A percentile compares a stretch with the other conserved stretches of the same genome.
phyloP scores from a whole-genome alignment of 2,888 invertebrate species.

The Watsonalla cultraria region DNA sequence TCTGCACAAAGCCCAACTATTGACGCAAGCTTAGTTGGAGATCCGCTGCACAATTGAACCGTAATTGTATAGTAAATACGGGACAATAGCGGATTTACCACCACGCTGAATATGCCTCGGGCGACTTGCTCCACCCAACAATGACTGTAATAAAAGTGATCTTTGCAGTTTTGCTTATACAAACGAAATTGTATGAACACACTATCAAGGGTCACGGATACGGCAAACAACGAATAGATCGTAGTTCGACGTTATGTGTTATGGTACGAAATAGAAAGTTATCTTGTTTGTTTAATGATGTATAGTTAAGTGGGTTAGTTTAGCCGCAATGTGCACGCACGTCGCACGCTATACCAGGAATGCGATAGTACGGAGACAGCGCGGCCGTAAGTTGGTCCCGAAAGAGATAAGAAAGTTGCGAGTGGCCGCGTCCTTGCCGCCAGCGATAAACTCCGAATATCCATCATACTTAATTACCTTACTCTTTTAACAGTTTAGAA shows the following conservation, averaged over 20 bases:
- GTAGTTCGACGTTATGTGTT: too few species aligned
- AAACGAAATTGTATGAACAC: too few species aligned
- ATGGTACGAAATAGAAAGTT: too few species aligned
- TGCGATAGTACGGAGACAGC: slow-evolving; percentile 39
- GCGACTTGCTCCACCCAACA: not conserved
- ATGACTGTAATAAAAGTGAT: too few species aligned
- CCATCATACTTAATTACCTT: slow-evolving; percentile 73
- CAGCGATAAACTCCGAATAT: slow-evolving; percentile 69
- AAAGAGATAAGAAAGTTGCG: slow-evolving; percentile 57
- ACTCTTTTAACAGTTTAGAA: slow-evolving; percentile 67
- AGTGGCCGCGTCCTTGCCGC: slow-evolving; percentile 52
- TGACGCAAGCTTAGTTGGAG: slow-evolving; percentile 1
- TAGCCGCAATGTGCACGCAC: slow-evolving; percentile 39
- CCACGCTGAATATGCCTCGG: not conserved
- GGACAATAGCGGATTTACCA: not conserved
- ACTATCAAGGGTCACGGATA: too few species aligned
- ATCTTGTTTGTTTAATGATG: too few species aligned
- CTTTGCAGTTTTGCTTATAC: not conserved
- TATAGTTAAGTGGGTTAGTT: slow-evolving; percentile 10
- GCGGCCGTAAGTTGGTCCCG: slow-evolving; percentile 48
- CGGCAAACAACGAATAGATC: too few species aligned
- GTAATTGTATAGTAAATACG: slow-evolving; percentile 2
- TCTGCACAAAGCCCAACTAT: not conserved
- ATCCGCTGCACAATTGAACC: slow-evolving; percentile 5
- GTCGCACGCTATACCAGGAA: slow-evolving; percentile 5